Evolutionary conservation across 2,797 vertebrate genomes (phyloP), one percentile per base, ranked within the genome.

Genomic region (Salmo trutta): DNA sequence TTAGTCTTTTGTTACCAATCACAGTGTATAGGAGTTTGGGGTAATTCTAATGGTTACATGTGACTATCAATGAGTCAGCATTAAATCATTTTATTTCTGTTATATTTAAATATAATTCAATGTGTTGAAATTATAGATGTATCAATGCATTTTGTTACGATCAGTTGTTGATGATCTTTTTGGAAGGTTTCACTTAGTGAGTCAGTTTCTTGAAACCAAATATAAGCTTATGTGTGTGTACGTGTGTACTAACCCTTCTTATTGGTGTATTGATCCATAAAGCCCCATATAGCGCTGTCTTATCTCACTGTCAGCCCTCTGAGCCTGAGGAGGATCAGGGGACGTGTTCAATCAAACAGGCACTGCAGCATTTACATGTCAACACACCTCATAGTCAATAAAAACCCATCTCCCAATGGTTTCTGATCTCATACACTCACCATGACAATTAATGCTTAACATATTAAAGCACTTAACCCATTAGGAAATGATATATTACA

Each of bases 1-100:
- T 91, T 89, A 88, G 77, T 75, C 80, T 76, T 75, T 68, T 74
- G 84, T 88, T 86, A 83, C 83, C 85, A 85, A 79, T 87, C 81
- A 74, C 79, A 77, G 79, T 83, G 85, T 69, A 83, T 75, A 78
- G 56, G 54, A 27, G 80, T 80, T 78, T 74, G 21, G 10, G 59
- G 36, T 73, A 78, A 82, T 17, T 17, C 66, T 68, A 24, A 64
- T 24, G 7, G 59, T 64, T 64, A 47, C 10, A 10, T 24, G 59
- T 27, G 59, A 64, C 59, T 64, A 19, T 64, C 59, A 64, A 21
- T 64, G 59, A 64, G 59, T 64, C 59, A 64, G 59, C 21, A 64
- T 64, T 27, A 27, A 47, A 47, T 12, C 41, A 8, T 12, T 59
- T 59, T 3, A 8, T 14, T 24, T 47, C 0, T 47, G 2, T 47